Evolutionary conservation across 1,140 invertebrate species (phyloP), one percentile per base, ranked within the genome.

Genomic region (Helicoverpa zea): DNA sequence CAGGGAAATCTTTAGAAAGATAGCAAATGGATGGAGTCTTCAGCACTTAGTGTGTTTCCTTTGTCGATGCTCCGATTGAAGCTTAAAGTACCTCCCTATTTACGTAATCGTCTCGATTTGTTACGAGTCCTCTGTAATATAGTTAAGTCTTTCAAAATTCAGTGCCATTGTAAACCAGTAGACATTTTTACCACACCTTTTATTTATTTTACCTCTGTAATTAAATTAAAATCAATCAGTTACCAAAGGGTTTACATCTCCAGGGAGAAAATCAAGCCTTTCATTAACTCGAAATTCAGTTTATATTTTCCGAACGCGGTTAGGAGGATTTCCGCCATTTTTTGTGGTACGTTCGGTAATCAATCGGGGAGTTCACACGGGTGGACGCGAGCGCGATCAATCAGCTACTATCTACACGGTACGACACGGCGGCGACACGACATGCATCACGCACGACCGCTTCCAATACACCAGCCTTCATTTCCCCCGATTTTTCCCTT

Each of bases 401-500:
- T 63, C 73, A 76, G 58, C 29, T 16, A 43, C 43, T 63, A 76
- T 61, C 73, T 76, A 61, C 43, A 18, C 56, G 58, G 63, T 18
- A 51, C 73, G 58, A 51, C 66, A 29, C 56, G 73, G 18, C 16
- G 56, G 43, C 54, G 72, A 35, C 30, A 30, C 51, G 70, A 58
- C 29, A 59, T 10, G 30, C 7, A 10, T 54, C 5, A 76, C 58
- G 73, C 73, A 61, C 56, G 73, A 76, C 70, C 52, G 51, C 29
- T 35, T 58, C 30, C 52, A 73, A 56, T 56, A 58, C 52, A 16
- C 70, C 49, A 29, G 29, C 70, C 14, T 56, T 56, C 4, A 56
- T 73, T 70, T 63, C 73, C 58, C 58, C 12, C 73, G 56, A 18
- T 61, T 75, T 76, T 76, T 58, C 18, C 43, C 23, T 59, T 59